phyloP scores from a whole-genome alignment of 2,888 invertebrate species.

The Hirtodrosophila duncani region DNA sequence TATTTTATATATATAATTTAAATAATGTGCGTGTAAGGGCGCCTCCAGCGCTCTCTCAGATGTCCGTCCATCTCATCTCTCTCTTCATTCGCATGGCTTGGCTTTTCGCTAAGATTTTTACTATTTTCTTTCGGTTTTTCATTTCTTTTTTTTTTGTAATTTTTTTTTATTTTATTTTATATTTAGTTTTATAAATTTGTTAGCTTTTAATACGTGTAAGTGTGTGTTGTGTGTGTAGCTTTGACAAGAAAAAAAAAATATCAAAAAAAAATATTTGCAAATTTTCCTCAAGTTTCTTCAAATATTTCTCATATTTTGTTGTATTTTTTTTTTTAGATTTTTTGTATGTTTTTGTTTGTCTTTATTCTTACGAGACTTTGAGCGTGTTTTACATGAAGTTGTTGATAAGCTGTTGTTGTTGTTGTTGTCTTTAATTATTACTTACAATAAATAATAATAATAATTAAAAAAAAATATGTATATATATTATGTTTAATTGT shows the following conservation, averaged over 20 bases:
- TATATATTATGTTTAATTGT: no score
- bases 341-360: slow-evolving; percentile 18
- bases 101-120: slow-evolving; percentile 50
- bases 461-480: no score
- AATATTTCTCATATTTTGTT: slow-evolving; percentile 18
- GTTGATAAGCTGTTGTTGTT: no score
- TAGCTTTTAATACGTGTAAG: slow-evolving; percentile 10
- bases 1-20: not conserved
- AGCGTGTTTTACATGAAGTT: no score
- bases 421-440: no score
- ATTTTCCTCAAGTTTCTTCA: slow-evolving; percentile 10
- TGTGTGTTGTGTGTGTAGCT: slow-evolving; percentile 12
- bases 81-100: no score
- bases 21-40: slow-evolving; percentile 11
- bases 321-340: slow-evolving; percentile 12
- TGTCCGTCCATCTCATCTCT: slow-evolving; percentile 1
- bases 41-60: slow-evolving; percentile 24
- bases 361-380: no score
- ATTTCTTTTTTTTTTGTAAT: slow-evolving; percentile 18
- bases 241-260: slow-evolving; percentile 52
- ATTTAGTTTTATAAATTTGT: slow-evolving; percentile 40
- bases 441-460: no score
- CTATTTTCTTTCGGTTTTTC: slow-evolving; percentile 29
- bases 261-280: slow-evolving; percentile 13
- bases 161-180: slow-evolving; percentile 50